Evolutionary conservation across 2,797 vertebrate genomes (phyloP), one percentile per base, ranked within the genome.

Genomic region (Arnoldichthys spilopterus): DNA sequence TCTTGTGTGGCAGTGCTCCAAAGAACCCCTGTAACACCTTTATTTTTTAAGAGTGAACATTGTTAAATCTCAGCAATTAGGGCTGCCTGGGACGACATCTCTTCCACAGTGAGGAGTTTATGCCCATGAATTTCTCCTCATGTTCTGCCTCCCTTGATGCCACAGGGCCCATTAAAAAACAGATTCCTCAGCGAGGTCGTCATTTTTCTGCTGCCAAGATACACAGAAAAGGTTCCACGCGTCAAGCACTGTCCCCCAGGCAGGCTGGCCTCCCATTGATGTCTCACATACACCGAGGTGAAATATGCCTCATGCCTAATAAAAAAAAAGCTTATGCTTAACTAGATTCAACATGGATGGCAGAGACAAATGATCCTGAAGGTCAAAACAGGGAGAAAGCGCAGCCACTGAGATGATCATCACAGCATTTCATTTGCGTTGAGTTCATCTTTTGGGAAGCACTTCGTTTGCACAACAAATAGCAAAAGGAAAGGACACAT

Each of bases 161-260:
- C 70, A 86, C 56, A 74, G 56, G 53, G 69, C 63, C 28, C 63
- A 84, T 86, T 85, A 84, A 83, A 84, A 82, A 59, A 43, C 74
- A 80, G 77, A 85, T 85, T 82, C 83, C 77, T 71, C 66, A 80
- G 68, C 59, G 68, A 79, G 74, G 78, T 77, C 76, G 66, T 83
- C 69, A 77, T 78, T 74, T 80, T 66, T 58, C 58, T 26, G 37
- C 32, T 66, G 71, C 83, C 83, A 83, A 79, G 58, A 75, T 82
- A 78, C 64, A 84, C 63, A 76, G 64, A 77, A 79, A 74, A 61
- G 61, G 66, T 67, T 81, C 73, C 70, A 69, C 47, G 37, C 37
- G 53, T 79, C 72, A 34, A 79, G 86, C 90, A 87, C 76, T 89
- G 91, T 93, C 92, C 91, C 91, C 83, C 28, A 89, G 91, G 92